Base-by-base conservation (phyloP, 1,140 invertebrate genomes). In the Drosophila kanapiae region DNA sequence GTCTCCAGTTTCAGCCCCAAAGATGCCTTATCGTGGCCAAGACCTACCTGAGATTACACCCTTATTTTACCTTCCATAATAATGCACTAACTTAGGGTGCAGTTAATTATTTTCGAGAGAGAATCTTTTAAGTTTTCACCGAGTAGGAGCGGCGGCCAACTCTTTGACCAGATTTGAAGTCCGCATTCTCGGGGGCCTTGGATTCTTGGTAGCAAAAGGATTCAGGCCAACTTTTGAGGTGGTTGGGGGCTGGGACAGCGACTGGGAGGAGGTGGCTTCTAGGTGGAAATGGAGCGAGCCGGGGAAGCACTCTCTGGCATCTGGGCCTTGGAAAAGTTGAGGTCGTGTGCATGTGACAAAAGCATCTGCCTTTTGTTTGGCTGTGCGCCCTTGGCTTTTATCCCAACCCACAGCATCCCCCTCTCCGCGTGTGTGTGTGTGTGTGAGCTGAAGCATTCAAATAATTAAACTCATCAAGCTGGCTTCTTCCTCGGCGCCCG, bases 401-500 rank as follows among this genome's bases (percentile, higher is more conserved):
- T 13, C 69, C 43, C 35, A 14, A 14, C 27, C 62, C 54, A 23
- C 47, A 35, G 11, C 23, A 9, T n/a, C 14, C 8, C 4, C 29
- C 35, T 16, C 6, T 7, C 16, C 16, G 40, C 69, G 18, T 62
- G 42, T 74, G 40, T 61, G 47, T 70, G 69, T 67, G 35, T 84
- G 78, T 67, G 76, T 57, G 59, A 80, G 77, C 80, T 88, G 48
- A 87, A 78, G 84, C 84, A 87, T 87, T 87, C 84, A 88, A 87
- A 87, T 88, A 87, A 87, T 87, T 87, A 87, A 87, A 87, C 84
- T 87, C 84, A 88, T 87, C 84, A 87, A 88, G 84, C 76, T 64
- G 76, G 63, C 80, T 69, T 79, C 62, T 65, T 31, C 62, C 45
- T 29, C 35, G 53, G 38, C 59, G 65, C 37, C 48, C 56, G 47